Evolutionary conservation across 2,113 vertebrate species (phyloP), one percentile per base, ranked within the genome.

Genomic region (Paradisaea rubra): DNA sequence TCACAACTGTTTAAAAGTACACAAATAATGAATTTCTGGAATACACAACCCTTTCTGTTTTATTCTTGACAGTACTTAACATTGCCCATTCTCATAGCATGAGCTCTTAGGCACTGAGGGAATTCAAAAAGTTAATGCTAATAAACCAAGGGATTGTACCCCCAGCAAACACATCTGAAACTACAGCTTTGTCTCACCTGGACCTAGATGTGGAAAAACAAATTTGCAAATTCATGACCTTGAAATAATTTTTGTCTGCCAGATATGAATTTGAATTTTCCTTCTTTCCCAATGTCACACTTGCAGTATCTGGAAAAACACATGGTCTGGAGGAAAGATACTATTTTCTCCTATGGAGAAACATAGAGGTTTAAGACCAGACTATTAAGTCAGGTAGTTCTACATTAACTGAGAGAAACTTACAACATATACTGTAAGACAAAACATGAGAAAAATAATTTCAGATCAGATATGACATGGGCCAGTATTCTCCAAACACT

Each of bases 71-170:
- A 66, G 23, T 33, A 35, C 12, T 88, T 86, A 57, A 45, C 11
- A 2, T 57, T 37, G 20, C 41, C 23, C 7, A 22, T 15, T 64
- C 33, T 49, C 28, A 18, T 25, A 41, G 12, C 9, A 41, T 14
- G 19, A 79, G 21, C 25, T 79, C 16, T 30, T 44, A 52, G 17
- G 10, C 24, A 31, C 21, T 33, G 15, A 30, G 21, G 22, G 12
- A 83, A 50, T 4, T 9, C 10, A 50, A 81, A 54, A 88, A 39
- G 2, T 42, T 77, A 53, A 33, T 54, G 31, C 7, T 42, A 19
- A 53, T 56, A 73, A 11, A n/a, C 14, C 11, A 11, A 21, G 7
- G 37, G 1, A 19, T 33, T 6, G 1, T 30, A 8, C 4, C 9
- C 2, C 13, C 17, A 44, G 47, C 4, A 80, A 86, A 33, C 27